phyloP scores from a whole-genome alignment of 2,888 invertebrate species.

The Yponomeuta cagnagella region DNA sequence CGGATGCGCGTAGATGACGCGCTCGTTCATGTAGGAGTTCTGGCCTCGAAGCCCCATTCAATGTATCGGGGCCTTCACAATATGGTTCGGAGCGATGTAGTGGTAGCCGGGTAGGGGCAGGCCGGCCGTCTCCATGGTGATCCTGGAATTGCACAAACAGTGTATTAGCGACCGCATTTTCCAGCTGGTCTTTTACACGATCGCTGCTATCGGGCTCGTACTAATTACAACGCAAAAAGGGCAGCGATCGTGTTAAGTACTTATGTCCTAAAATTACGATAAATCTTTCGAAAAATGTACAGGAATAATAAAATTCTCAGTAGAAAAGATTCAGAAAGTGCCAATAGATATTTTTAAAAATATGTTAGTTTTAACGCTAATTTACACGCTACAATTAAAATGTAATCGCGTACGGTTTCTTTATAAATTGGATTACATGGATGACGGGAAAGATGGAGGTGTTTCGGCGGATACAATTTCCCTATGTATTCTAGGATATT shows the following conservation, averaged over 20 bases:
- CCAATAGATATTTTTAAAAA: not conserved
- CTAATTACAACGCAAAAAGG: too few species aligned
- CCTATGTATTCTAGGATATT: not conserved
- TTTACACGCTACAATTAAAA: conserved; percentile 1
- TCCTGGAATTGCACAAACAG: conserved; percentile 79
- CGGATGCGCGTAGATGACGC: conserved; percentile 39
- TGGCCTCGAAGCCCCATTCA: conserved; percentile 74
- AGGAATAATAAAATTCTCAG: not conserved
- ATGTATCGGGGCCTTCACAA: conserved; percentile 94
- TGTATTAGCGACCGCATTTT: not conserved
- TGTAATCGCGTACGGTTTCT: not conserved
- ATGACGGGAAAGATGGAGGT: conserved; percentile 10
- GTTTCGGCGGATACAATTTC: not conserved
- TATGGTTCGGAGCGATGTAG: conserved; percentile 94
- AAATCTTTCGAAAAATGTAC: not conserved
- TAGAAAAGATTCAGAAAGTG: conserved; percentile 11
- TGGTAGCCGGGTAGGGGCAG: conserved; percentile 93
- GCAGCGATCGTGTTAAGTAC: too few species aligned
- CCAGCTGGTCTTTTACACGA: too few species aligned
- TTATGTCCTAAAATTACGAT: not conserved
- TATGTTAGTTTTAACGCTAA: not conserved
- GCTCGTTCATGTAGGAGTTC: conserved; percentile 29
- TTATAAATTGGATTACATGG: not conserved
- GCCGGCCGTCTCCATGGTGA: conserved; percentile 96
- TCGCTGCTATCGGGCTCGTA: too few species aligned